These are phyloP conservation scores for Pavo muticus DNA, from an alignment of 2,113 vertebrate genomes.

Conservation along the genomic window DNA sequence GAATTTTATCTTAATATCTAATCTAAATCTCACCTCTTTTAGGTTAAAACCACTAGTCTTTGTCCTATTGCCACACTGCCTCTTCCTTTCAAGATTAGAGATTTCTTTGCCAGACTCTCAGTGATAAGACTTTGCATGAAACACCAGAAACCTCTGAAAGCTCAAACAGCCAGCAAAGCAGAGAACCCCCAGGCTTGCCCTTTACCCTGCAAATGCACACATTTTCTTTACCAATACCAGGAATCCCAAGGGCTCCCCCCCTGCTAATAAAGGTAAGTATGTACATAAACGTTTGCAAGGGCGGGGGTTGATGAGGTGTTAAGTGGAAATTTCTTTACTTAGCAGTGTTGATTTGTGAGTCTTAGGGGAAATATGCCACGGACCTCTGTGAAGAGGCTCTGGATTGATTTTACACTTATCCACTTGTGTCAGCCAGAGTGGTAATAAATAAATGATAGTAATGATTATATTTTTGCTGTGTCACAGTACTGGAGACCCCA, in stretches of 20 bases:
- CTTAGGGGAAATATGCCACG: background rate
- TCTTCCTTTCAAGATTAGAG: background rate
- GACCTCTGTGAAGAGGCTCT: slow-evolving; percentile 9
- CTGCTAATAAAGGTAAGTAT: background rate
- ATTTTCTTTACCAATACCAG: background rate
- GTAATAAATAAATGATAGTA: background rate
- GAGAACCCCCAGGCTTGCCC: background rate
- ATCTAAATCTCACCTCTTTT: background rate
- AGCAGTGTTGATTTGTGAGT: slow-evolving; percentile 26
- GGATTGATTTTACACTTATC: background rate
- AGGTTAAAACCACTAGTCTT: too few relatives aligned
- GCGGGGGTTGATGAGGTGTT: background rate
- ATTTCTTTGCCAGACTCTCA: background rate
- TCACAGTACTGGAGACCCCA: background rate
- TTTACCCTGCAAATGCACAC: background rate
- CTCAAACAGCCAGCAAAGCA: background rate
- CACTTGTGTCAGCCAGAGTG: background rate
- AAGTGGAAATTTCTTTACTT: slow-evolving; percentile 51
- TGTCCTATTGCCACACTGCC: background rate
- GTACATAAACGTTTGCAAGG: background rate
- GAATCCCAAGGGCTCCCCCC: background rate
- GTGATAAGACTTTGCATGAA: background rate
- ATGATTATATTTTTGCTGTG: background rate
- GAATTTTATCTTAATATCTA: background rate
- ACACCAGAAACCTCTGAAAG: background rate